Base-by-base conservation (phyloP, 2,888 invertebrate species). In the Aproaerema taeniolella region DNA sequence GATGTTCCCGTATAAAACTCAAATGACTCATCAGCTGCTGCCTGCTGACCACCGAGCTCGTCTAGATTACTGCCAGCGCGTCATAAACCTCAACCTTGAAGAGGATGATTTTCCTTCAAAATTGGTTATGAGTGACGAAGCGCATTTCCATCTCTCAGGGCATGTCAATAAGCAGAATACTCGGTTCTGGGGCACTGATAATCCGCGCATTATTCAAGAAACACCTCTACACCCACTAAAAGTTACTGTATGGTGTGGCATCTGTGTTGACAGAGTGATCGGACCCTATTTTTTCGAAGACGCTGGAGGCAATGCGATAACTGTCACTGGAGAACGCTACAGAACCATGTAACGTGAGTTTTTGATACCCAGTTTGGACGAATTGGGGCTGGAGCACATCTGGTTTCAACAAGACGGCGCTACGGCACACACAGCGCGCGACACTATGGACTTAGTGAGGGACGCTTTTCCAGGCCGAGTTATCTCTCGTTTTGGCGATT, bases 151-250 rank as follows among this genome's bases (percentile, higher is more conserved):
- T n/a, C n/a, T n/a, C n/a, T n/a, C n/a, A n/a, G 44, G 41, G 8
- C 31, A 30, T 51, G 66, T 59, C 55, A 70, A 65, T 55, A 51
- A 52, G 41, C 56, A 67, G 51, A 42, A 45, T 40, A 17, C 24
- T 34, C 42, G 45, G 6, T 40, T 45, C 10, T 46, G 43, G 42
- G 38, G 33, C 7, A 31, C 41, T 31, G 11, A 30, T 2, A 41
- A 41, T 9, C 44, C 41, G 37, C 34, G 26, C 8, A 41, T 38
- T 28, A 17, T 46, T 41, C 39, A 42, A 14, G 24, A 46, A 32
- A 25, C 31, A 25, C 11, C 30, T 24, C 20, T 68, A 47, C 55
- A 31, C 31, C 31, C 15, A 13, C 31, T n/a, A n/a, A n/a, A n/a
- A n/a, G n/a, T n/a, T n/a, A n/a, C n/a, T 28, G 30, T 30, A 30